A percentile compares a stretch with the other conserved stretches of the same genome.
Conservation (phyloP, 2,797 vertebrate genomes). For the Uromys caudimaculatus region DNA sequence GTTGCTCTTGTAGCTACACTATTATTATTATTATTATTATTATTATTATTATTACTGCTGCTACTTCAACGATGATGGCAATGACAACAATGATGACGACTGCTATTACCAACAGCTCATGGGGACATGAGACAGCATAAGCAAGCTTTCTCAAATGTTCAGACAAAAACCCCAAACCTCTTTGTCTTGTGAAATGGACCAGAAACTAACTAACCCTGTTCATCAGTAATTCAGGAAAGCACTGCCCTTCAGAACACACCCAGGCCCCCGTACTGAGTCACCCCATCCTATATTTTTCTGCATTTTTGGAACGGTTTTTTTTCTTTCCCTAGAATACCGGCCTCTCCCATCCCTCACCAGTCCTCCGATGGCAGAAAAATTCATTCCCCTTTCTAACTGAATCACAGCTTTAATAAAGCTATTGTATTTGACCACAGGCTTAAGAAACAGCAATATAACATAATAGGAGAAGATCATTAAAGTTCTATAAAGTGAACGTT, state of each 20-base stretch:
- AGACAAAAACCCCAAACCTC: neutral
- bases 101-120: neutral
- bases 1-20: neutral
- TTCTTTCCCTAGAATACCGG: constrained; percentile 28
- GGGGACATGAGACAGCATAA: neutral
- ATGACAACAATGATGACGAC: neutral
- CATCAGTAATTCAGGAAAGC: constrained; percentile 39
- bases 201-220: neutral
- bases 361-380: constrained; percentile 70
- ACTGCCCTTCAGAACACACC: neutral
- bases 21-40: neutral
- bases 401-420: constrained; percentile 87
- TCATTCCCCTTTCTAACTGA: constrained; percentile 76
- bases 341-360: constrained; percentile 69
- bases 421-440: constrained; percentile 88
- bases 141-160: neutral
- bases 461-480: constrained; percentile 86
- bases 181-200: constrained; percentile 9
- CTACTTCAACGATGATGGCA: fast-evolving
- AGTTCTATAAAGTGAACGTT: constrained; percentile 84
- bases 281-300: neutral
- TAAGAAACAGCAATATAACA: constrained; percentile 85
- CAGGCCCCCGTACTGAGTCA: constrained; percentile 20
- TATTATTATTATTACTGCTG: neutral
- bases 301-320: neutral